Conservation (phyloP, 2,113 vertebrate genomes). For the Seriola aureovittata region DNA sequence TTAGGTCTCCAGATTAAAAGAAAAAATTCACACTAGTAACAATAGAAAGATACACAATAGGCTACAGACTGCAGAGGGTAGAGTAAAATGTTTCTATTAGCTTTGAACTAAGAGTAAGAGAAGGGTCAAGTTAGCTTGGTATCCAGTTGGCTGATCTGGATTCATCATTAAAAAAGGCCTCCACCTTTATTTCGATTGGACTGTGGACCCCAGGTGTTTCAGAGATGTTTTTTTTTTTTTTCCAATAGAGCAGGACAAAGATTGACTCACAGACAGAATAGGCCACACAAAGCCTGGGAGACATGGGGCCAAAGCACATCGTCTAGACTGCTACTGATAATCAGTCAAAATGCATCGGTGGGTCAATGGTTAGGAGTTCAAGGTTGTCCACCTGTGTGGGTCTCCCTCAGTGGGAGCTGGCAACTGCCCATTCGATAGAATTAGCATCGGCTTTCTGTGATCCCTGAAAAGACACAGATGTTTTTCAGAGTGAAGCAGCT, state of each 20-base stretch:
- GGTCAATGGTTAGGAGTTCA: slow-evolving; percentile 69
- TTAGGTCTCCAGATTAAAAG: not conserved
- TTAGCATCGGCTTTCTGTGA: slow-evolving; percentile 30
- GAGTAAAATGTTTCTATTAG: slow-evolving; percentile 25
- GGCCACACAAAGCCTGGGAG: slow-evolving; percentile 69
- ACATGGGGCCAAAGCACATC: slow-evolving; percentile 45
- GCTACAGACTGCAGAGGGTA: not conserved
- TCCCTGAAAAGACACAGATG: slow-evolving; percentile 18
- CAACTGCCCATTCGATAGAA: slow-evolving; percentile 42
- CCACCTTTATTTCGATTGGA: slow-evolving; percentile 55
- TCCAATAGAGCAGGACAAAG: slow-evolving; percentile 64
- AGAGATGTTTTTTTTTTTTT: slow-evolving; percentile 7
- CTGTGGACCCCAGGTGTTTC: slow-evolving; percentile 68
- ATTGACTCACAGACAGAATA: slow-evolving; percentile 48
- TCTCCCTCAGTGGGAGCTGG: slow-evolving; percentile 36
- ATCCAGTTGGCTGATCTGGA: slow-evolving; percentile 30
- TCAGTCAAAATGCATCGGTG: slow-evolving; percentile 60
- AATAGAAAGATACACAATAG: not conserved
- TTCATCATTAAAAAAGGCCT: slow-evolving; percentile 52
- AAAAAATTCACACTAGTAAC: not conserved
- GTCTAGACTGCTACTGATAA: slow-evolving; percentile 68
- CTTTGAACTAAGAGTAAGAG: slow-evolving; percentile 25
- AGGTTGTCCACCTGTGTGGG: slow-evolving; percentile 59
- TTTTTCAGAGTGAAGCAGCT: slow-evolving; percentile 16
- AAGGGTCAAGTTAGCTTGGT: slow-evolving; percentile 43